Conservation (phyloP, 2,797 vertebrate species). For the Centroberyx gerrardi region DNA sequence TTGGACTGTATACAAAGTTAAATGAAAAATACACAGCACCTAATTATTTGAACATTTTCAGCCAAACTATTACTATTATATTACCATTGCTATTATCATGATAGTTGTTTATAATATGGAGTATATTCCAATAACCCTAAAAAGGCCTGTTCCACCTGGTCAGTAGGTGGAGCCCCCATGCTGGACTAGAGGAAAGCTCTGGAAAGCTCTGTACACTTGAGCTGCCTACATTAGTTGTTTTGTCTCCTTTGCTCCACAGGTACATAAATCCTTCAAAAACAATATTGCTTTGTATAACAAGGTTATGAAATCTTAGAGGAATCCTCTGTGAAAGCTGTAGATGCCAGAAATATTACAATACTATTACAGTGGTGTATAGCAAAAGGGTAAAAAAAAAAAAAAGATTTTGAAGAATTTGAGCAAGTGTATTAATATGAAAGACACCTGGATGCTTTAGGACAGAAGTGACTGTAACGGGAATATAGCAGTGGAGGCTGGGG, state of each 20-base stretch:
- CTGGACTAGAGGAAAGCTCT: not conserved
- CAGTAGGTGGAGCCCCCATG: slow-evolving; percentile 24
- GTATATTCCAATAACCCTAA: too few relatives aligned
- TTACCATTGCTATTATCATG: not conserved
- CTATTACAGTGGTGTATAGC: not conserved
- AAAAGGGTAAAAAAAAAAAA: not conserved
- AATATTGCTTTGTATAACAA: not conserved
- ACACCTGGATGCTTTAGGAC: slow-evolving; percentile 6
- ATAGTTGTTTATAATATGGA: too few relatives aligned
- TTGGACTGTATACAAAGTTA: too few relatives aligned
- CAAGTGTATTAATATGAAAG: slow-evolving; percentile 14
- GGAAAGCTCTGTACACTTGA: too few relatives aligned
- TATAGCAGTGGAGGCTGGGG: slow-evolving; percentile 14
- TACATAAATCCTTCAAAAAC: not conserved
- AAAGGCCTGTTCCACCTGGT: slow-evolving; percentile 17
- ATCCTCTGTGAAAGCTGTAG: not conserved
- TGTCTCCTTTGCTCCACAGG: too few relatives aligned
- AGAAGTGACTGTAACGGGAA: slow-evolving; percentile 20
- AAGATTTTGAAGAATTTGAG: slow-evolving; percentile 30
- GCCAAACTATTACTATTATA: not conserved
- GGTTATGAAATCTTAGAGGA: slow-evolving; percentile 1
- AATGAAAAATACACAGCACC: not conserved
- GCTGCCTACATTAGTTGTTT: too few relatives aligned
- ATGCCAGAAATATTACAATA: slow-evolving; percentile 4
- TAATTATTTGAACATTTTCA: not conserved